Conservation (phyloP, 2,797 vertebrate species). For the Acomys russatus region DNA sequence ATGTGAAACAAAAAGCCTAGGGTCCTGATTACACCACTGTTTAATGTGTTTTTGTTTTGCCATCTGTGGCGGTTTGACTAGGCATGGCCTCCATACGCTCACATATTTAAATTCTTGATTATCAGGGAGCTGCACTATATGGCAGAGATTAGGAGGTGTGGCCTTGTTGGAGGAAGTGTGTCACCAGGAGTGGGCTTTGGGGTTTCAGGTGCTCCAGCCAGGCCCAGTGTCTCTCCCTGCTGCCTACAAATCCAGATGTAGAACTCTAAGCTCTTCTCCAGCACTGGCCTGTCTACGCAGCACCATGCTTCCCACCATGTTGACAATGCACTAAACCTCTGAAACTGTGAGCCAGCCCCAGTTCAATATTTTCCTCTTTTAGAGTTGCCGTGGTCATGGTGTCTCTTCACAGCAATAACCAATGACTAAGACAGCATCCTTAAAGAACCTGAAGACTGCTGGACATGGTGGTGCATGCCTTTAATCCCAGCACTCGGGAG, state of each 20-base stretch:
- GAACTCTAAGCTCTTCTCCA: neutral
- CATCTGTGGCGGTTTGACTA: neutral
- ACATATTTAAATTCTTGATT: neutral
- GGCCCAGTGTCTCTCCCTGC: neutral
- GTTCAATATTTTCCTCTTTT: neutral
- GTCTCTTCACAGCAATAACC: neutral
- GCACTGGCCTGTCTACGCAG: neutral
- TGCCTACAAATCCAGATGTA: neutral
- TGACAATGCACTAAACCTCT: neutral
- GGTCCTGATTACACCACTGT: slow-evolving; percentile 55
- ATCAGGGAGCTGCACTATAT: neutral
- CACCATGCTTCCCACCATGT: too few relatives aligned
- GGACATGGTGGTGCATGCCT: too few relatives aligned
- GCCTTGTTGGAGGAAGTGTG: neutral
- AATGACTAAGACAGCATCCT: neutral
- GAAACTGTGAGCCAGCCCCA: neutral
- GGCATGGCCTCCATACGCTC: neutral
- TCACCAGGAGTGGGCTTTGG: neutral
- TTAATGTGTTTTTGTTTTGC: slow-evolving; percentile 55
- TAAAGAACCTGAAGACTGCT: slow-evolving; percentile 53
- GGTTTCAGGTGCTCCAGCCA: neutral
- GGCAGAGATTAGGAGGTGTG: neutral
- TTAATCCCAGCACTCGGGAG: too few relatives aligned
- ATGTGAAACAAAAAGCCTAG: neutral
- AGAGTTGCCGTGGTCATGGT: neutral